Evolutionary conservation across 1,140 invertebrate genomes (phyloP).

Genomic region (Pogonomyrmex californicus): DNA sequence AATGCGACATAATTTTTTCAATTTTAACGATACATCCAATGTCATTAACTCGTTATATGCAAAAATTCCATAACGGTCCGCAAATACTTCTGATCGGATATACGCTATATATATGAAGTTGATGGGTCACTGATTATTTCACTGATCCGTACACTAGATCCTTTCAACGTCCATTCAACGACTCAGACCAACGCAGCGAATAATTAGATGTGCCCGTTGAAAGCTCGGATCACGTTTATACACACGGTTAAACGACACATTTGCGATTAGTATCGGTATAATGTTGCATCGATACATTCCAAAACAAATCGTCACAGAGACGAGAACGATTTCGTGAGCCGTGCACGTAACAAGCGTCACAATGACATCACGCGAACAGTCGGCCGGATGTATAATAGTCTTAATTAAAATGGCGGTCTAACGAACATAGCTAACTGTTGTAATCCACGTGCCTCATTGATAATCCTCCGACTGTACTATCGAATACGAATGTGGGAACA

Average conservation of each 20-base stretch:
- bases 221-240: conserved; percentile 4
- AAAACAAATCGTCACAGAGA: conserved; percentile 59
- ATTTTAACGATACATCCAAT: background rate
- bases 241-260: conserved; percentile 4
- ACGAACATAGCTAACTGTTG: conserved; percentile 76
- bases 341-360: conserved; percentile 73
- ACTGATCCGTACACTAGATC: background rate
- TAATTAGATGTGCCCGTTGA: conserved; percentile 41
- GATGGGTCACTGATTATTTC: background rate
- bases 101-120: background rate
- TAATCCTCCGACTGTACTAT: conserved; percentile 67
- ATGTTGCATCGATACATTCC: conserved; percentile 45
- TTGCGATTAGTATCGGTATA: conserved; percentile 50
- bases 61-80: background rate
- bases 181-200: background rate
- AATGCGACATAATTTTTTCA: background rate
- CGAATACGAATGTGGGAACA: conserved; percentile 47
- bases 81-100: background rate
- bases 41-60: background rate
- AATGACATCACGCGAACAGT: conserved; percentile 75
- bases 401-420: conserved; percentile 81
- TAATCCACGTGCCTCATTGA: conserved; percentile 76
- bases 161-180: conserved; percentile 25
- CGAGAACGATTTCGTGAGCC: conserved; percentile 67
- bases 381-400: conserved; percentile 79